Conservation (phyloP, 2,113 vertebrate genomes). For the Fulmarus glacialis region DNA sequence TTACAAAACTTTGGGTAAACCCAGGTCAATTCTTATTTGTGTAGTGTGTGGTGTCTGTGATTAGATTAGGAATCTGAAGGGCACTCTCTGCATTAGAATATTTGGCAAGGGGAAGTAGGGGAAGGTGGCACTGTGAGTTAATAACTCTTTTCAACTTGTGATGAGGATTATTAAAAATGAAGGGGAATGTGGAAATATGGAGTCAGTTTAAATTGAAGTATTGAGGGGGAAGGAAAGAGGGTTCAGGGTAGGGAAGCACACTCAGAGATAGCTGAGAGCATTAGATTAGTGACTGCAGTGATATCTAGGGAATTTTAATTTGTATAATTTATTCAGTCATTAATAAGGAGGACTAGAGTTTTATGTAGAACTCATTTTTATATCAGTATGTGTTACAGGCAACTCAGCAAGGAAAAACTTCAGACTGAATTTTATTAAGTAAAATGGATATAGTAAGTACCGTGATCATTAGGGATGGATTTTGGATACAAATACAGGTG, state of each 20-base stretch:
- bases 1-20: not conserved
- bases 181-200: not conserved
- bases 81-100: not conserved
- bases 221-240: conserved; percentile 2
- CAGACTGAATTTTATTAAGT: conserved; percentile 61
- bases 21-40: not conserved
- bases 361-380: conserved; percentile 53
- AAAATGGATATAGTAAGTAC: conserved; percentile 45
- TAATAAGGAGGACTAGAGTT: conserved; percentile 35
- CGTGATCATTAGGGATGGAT: not conserved
- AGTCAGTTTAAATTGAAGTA: conserved; percentile 36
- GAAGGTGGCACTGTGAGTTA: not conserved
- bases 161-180: conserved; percentile 10
- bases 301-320: conserved; percentile 65
- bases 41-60: not conserved
- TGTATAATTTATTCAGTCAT: conserved; percentile 61
- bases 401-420: conserved; percentile 49
- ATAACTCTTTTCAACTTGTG: not conserved
- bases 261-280: conserved; percentile 49
- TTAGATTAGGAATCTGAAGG: not conserved
- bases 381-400: conserved; percentile 43
- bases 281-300: conserved; percentile 47
- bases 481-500: conserved; percentile 56
- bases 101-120: not conserved
- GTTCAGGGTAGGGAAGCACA: conserved; percentile 30